Evolutionary conservation across 2,797 vertebrate genomes (phyloP), one percentile per base, ranked within the genome.

Genomic region (Champsocephalus esox): DNA sequence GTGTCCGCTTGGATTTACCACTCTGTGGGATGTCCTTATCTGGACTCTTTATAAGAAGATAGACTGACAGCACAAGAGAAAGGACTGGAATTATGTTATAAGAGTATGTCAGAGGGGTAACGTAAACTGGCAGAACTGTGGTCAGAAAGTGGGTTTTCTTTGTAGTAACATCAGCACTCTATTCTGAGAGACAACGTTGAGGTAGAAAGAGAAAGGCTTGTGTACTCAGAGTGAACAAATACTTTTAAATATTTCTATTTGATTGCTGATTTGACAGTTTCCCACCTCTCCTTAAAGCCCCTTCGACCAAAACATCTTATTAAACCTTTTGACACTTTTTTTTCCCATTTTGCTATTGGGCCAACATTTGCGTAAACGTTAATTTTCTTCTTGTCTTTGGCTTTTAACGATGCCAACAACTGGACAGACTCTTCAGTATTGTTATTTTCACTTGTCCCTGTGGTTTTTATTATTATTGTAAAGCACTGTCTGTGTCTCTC

Each of bases 401-500:
- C 63, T 77, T 72, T 72, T 48, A 62, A 70, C 46, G 55, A 17
- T 52, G 44, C 44, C 76, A 73, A 56, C 74, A 86, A 74, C 83
- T 86, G 71, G 79, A 85, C 73, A 38, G 70, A 75, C 59, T 41
- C 71, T 71, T 69, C 48, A 43, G 71, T 73, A 54, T 69, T 54
- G 5, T 68, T 71, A 68, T 62, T 83, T 56, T 58, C 59, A 78
- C 72, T 63, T 75, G 55, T 73, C 73, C 78, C 78, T 85, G 85
- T 86, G 87, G 61, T 85, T 89, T 82, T 84, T 62, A 64, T 70
- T 59, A n/a, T 79, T 76, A 58, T 82, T 92, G 87, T 91, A 85
- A 92, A 93, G 92, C 93, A 93, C 93, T 92, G 86, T 88, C 78
- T 84, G 71, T 89, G 81, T 92, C 83, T 90, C 84, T 87, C 86